A percentile compares a stretch with the other conserved stretches of the same genome.
Evolutionary conservation across 2,888 invertebrate species (phyloP).

Genomic region (Brachycybe producta): DNA sequence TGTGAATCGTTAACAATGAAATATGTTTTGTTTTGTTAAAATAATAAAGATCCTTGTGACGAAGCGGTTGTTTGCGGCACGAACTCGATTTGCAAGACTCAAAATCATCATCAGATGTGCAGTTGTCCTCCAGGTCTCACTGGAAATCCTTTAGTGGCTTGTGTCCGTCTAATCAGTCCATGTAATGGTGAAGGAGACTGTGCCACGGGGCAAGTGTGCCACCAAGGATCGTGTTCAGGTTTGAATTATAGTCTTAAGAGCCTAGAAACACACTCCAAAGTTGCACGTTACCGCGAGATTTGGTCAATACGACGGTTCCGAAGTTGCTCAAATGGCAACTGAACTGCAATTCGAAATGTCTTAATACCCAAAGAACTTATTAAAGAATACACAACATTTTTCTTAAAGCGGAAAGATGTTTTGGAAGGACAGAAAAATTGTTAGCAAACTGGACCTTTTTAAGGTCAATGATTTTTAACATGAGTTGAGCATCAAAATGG

Average conservation of each 20-base stretch:
- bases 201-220: conserved; percentile 14
- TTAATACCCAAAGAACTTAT: too few relatives aligned
- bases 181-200: conserved; percentile 15
- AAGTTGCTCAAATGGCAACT: too few relatives aligned
- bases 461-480: too few relatives aligned
- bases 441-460: too few relatives aligned
- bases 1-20: background rate
- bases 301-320: too few relatives aligned
- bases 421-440: too few relatives aligned
- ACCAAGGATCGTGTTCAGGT: conserved; percentile 23
- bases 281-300: background rate
- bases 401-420: too few relatives aligned
- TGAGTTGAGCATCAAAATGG: too few relatives aligned
- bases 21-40: background rate
- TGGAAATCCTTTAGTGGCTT: conserved; percentile 49
- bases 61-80: conserved; percentile 65
- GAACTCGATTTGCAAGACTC: conserved; percentile 57
- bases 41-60: conserved; percentile 52
- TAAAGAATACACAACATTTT: too few relatives aligned
- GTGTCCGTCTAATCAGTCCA: conserved; percentile 10
- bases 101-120: conserved; percentile 66
- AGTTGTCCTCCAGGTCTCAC: conserved; percentile 55
- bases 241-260: too few relatives aligned
- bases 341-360: too few relatives aligned
- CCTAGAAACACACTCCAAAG: too few relatives aligned